phyloP scores from a whole-genome alignment of 37 sponge, comb jelly and placozoan species.

The Aphrocallistes beatrix region DNA sequence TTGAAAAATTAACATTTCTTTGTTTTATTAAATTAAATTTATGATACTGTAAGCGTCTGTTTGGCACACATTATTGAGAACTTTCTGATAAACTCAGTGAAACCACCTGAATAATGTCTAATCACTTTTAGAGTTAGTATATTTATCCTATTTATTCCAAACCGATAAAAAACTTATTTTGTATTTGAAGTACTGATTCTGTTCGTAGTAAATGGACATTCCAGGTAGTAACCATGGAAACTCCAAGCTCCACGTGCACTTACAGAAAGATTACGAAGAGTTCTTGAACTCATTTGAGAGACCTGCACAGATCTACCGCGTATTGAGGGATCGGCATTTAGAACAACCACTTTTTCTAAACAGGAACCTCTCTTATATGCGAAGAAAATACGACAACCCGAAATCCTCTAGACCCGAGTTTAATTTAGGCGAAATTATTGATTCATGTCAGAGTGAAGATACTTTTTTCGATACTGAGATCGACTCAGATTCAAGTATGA shows the following conservation, averaged over 20 bases:
- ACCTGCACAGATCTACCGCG: neutral
- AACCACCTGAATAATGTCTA: too few species aligned
- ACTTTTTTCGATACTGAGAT: neutral
- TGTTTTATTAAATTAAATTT: neutral
- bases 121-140: too few species aligned
- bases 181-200: too few species aligned
- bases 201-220: neutral
- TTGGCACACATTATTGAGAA: too few species aligned
- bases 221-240: neutral
- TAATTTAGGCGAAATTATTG: neutral
- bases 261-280: constrained; percentile 4
- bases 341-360: constrained; percentile 52
- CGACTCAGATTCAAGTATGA: neutral
- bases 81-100: too few species aligned
- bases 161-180: too few species aligned
- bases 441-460: neutral
- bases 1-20: neutral
- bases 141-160: too few species aligned
- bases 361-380: constrained; percentile 52
- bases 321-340: neutral
- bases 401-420: neutral
- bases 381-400: neutral
- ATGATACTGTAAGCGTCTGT: too few species aligned
- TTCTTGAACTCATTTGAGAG: neutral
- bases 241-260: neutral